Base-by-base conservation (phyloP, 1,140 invertebrate species). In the Leptoteleia sp. region DNA sequence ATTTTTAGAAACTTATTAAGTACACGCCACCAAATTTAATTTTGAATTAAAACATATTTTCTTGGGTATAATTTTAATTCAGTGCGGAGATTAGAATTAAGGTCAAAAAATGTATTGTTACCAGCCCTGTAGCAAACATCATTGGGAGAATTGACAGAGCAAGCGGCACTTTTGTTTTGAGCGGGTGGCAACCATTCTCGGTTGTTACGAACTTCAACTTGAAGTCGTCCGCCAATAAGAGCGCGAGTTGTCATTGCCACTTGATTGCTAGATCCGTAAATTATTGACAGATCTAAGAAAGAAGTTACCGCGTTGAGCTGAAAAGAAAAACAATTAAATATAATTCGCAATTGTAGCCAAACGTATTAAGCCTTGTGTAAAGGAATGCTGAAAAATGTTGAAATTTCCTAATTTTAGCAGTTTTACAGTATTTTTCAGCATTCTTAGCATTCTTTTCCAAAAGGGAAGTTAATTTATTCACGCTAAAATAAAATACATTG, bases 261-360 rank as follows among this genome's bases (percentile, higher is more conserved):
- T 40, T 91, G 81, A 6, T 92, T 89, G 12, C 87, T 93, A 25
- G 94, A 95, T 1, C 96, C 96, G 81, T 98, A 98, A 5, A 96
- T 93, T 33, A 95, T 87, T 0, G 96, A 97, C 7, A 95, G 90
- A 83, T 98, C 97, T 89, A 98, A 89, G 81, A 91, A 97, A 1
- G 94, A 92, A 6, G 96, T 96, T 0, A 97, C 93, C n/a, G 91
- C 91, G 4, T 94, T 94, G 16, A 97, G 79, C 93, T 96, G 85
- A 16, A 81, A 82, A 19, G 12, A 31, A 29, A n/a, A 3, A 25
- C n/a, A 9, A 31, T 31, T 31, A n/a, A n/a, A n/a, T n/a, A n/a
- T n/a, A n/a, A n/a, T n/a, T n/a, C n/a, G n/a, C n/a, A n/a, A n/a
- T n/a, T n/a, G n/a, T n/a, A n/a, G n/a, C n/a, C n/a, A n/a, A n/a